Percentiles rank a stretch among this genome's conserved stretches.
Evolutionary conservation across 2,113 vertebrate species (phyloP).

Genomic region (Megaceryle torquata): DNA sequence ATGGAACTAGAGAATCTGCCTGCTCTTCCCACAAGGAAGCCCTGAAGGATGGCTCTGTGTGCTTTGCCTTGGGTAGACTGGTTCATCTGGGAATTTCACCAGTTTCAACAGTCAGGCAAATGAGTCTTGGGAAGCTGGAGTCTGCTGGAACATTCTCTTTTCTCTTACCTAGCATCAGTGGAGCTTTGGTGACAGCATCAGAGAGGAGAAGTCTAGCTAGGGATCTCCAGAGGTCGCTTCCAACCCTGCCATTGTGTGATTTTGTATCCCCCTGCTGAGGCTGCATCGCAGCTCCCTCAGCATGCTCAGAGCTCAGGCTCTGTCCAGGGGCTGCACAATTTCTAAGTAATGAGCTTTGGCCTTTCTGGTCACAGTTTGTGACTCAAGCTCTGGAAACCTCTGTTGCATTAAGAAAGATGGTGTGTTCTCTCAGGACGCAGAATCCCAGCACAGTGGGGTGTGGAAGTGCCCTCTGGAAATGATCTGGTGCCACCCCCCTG

Average conservation of each 20-base stretch:
- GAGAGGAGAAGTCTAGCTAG: neutral
- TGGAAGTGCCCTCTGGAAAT: no score
- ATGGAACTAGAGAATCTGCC: neutral
- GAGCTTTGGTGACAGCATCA: neutral
- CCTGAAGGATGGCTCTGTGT: neutral
- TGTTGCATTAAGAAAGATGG: neutral
- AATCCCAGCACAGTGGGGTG: no score
- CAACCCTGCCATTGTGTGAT: neutral
- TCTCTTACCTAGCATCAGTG: neutral
- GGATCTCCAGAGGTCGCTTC: neutral
- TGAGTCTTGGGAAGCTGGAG: neutral
- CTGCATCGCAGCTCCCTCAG: neutral
- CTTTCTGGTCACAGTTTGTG: neutral
- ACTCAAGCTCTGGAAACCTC: neutral
- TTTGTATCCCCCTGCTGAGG: neutral
- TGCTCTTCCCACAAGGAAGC: neutral
- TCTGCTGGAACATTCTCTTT: neutral
- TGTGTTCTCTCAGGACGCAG: neutral
- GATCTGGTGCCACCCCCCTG: no score
- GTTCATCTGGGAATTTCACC: neutral
- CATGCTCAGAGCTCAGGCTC: accelerated
- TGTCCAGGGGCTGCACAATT: neutral
- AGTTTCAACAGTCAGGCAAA: neutral
- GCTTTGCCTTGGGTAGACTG: neutral
- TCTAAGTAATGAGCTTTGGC: neutral